Percentiles rank a stretch among this genome's conserved stretches.
Conservation (phyloP, 2,888 invertebrate genomes). For the Lasioglossum marginatum region DNA sequence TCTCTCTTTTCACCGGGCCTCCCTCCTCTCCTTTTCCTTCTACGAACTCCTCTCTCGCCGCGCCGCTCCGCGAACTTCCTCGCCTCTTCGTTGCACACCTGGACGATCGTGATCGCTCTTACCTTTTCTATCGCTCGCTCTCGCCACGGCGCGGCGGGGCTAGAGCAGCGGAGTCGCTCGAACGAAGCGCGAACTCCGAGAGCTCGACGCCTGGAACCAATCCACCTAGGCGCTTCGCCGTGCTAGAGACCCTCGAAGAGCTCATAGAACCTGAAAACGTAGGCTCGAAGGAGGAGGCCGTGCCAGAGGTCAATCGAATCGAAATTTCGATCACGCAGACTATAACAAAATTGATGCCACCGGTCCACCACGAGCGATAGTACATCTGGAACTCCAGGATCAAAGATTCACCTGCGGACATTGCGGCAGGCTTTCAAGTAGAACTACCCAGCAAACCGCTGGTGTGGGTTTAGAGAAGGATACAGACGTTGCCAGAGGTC, state of each 20-base stretch:
- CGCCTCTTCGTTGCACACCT: slow-evolving; percentile 23
- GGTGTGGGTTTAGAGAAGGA: not conserved
- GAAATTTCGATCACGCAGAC: not conserved
- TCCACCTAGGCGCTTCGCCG: slow-evolving; percentile 37
- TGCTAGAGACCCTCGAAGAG: slow-evolving; percentile 30
- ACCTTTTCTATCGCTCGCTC: slow-evolving; percentile 30
- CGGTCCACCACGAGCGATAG: not conserved
- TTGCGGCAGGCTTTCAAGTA: not conserved
- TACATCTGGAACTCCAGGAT: not conserved
- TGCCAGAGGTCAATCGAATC: slow-evolving; percentile 53
- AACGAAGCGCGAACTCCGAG: slow-evolving; percentile 56
- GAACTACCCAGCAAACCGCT: not conserved
- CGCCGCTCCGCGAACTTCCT: slow-evolving; percentile 28
- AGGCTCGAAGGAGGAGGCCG: not conserved
- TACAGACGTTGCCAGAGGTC: not conserved
- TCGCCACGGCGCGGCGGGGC: slow-evolving; percentile 35
- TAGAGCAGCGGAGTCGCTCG: slow-evolving; percentile 11
- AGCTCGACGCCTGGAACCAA: slow-evolving; percentile 68
- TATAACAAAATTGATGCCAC: not conserved
- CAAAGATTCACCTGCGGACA: no score
- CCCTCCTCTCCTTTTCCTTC: slow-evolving; percentile 69
- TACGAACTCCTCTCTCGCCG: slow-evolving; percentile 59
- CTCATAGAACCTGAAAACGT: not conserved
- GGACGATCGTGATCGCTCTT: slow-evolving; percentile 8
- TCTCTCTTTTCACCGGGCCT: slow-evolving; percentile 65